Conservation (phyloP, 1,140 invertebrate genomes). For the Condylostylus longicornis region DNA sequence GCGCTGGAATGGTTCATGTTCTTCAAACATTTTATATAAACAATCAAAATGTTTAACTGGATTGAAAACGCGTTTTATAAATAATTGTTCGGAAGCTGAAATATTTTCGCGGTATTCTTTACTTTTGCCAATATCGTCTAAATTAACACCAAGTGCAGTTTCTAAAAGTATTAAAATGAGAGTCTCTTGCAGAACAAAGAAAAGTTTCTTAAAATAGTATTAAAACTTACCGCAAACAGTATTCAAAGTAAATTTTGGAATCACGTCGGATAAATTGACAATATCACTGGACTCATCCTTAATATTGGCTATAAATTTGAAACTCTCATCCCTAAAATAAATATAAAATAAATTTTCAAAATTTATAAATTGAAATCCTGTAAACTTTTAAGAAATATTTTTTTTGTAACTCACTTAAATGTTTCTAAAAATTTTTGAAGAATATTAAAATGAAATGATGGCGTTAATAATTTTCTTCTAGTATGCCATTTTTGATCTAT, state of each 20-base stretch:
- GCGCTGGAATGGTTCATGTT: constrained; percentile 10
- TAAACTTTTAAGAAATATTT: too few relatives aligned
- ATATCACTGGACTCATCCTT: constrained; percentile 8
- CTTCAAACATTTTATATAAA: constrained; percentile 17
- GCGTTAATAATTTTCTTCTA: constrained; percentile 67
- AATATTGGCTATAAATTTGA: constrained; percentile 19
- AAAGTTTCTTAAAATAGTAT: not conserved
- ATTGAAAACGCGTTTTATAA: constrained; percentile 17
- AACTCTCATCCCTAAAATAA: constrained; percentile 35
- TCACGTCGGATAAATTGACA: constrained; percentile 37
- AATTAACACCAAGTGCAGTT: constrained; percentile 59
- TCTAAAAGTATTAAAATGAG: constrained; percentile 45
- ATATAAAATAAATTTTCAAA: constrained; percentile 2
- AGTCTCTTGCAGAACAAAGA: too few relatives aligned
- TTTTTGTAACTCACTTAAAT: constrained; percentile 47
- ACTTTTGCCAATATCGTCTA: constrained; percentile 17
- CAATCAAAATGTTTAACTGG: constrained; percentile 12
- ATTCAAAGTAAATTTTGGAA: constrained; percentile 56
- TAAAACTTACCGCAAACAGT: constrained; percentile 51
- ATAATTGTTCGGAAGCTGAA: constrained; percentile 14
- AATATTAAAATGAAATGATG: constrained; percentile 81
- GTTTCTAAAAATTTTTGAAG: constrained; percentile 58
- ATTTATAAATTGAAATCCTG: too few relatives aligned
- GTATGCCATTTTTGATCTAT: constrained; percentile 52
- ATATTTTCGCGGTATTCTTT: constrained; percentile 19